These are phyloP conservation scores for Polyommatus iphigenia DNA, from an alignment of 2,888 invertebrate genomes.

Conservation along the genomic window DNA sequence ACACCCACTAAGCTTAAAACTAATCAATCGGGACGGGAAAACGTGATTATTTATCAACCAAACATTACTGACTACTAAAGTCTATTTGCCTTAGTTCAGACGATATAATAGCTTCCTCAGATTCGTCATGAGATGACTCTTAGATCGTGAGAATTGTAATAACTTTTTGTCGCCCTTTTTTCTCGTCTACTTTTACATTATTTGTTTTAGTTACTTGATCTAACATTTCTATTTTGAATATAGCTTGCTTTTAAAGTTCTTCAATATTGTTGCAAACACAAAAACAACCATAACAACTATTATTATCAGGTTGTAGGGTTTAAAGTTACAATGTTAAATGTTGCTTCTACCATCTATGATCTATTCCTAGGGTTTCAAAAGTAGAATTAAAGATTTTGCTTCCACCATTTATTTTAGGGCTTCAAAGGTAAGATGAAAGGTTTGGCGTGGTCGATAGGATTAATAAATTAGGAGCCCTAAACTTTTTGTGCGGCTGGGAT, in stretches of 20 bases:
- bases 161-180: conserved; percentile 50
- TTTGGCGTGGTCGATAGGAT: conserved; percentile 15
- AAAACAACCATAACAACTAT: too few species aligned
- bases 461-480: conserved; percentile 46
- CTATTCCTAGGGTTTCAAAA: too few species aligned
- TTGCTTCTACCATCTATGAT: too few species aligned
- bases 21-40: too few species aligned
- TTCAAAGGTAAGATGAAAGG: too few species aligned
- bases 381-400: too few species aligned
- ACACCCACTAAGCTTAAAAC: neutral
- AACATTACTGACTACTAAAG: conserved; percentile 39
- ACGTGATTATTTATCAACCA: neutral
- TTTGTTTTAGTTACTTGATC: conserved; percentile 31
- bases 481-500: conserved; percentile 44
- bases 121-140: conserved; percentile 69
- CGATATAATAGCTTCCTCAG: conserved; percentile 73
- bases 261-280: too few species aligned
- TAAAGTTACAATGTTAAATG: too few species aligned
- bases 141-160: conserved; percentile 69
- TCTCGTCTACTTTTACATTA: conserved; percentile 40
- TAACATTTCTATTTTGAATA: neutral
- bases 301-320: too few species aligned
- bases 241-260: neutral
- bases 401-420: too few species aligned
- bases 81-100: conserved; percentile 67